Evolutionary conservation across 2,113 vertebrate genomes (phyloP).

Genomic region (Aphyosemion australe): DNA sequence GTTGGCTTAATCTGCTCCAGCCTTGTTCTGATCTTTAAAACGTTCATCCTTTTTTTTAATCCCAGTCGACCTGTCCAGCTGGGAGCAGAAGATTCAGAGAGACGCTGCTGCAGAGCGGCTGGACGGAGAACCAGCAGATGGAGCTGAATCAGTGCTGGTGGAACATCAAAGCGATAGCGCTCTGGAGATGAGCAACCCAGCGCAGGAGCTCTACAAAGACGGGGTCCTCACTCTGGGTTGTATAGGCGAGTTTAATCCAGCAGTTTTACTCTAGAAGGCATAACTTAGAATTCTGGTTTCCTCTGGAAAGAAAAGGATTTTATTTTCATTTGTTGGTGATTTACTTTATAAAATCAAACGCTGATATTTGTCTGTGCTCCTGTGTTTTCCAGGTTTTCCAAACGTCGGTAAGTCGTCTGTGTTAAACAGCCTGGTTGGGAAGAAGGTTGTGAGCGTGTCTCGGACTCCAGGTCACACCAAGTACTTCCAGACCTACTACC

Average conservation of each 20-base stretch:
- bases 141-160: conserved; percentile 76
- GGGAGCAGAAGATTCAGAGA: conserved; percentile 90
- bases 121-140: conserved; percentile 77
- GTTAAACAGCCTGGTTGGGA: conserved; percentile 89
- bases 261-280: background rate
- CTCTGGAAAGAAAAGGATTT: background rate
- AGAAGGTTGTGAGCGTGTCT: conserved; percentile 92
- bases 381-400: conserved; percentile 81
- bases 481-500: conserved; percentile 96
- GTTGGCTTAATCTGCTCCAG: background rate
- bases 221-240: conserved; percentile 90
- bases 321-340: background rate
- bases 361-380: background rate
- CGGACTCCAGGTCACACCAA: conserved; percentile 93
- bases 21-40: background rate
- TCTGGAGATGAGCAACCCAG: conserved; percentile 78
- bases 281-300: background rate
- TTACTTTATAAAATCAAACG: background rate
- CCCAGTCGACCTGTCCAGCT: conserved; percentile 89
- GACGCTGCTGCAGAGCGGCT: conserved; percentile 74
- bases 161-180: conserved; percentile 84
- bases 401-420: conserved; percentile 94
- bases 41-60: background rate
- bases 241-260: conserved; percentile 74
- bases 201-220: conserved; percentile 87